A percentile compares a stretch with the other conserved stretches of the same genome.
Conservation (phyloP, 1,140 invertebrate species). For the Trinorchestia longiramus region DNA sequence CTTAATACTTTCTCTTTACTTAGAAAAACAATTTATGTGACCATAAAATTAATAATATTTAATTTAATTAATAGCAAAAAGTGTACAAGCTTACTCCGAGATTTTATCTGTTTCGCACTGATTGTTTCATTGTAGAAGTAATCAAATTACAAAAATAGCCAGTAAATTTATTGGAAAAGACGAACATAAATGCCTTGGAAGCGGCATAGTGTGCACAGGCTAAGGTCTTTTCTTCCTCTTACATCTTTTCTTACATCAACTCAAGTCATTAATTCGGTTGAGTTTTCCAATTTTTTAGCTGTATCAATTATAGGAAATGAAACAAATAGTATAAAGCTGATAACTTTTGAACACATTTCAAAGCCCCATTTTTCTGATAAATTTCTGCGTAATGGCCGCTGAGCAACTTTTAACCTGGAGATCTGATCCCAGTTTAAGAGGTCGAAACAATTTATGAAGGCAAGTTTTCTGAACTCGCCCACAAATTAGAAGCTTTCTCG, state of each 20-base stretch:
- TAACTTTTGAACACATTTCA: not conserved
- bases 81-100: not conserved
- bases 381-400: not conserved
- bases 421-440: constrained; percentile 8
- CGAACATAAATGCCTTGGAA: not conserved
- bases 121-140: not conserved
- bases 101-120: not conserved
- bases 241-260: not conserved
- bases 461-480: constrained; percentile 25
- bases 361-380: not conserved
- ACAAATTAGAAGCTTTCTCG: constrained; percentile 3
- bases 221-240: no score
- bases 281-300: not conserved
- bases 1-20: not conserved
- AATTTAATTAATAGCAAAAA: no score
- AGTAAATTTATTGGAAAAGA: not conserved
- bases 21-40: no score
- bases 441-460: constrained; percentile 35
- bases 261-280: not conserved
- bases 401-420: not conserved
- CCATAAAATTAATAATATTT: no score
- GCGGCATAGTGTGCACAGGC: no score
- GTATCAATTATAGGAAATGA: not conserved
- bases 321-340: not conserved
- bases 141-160: not conserved